Base-by-base conservation (phyloP, 2,113 vertebrate genomes). In the Oncorhynchus kisutch region DNA sequence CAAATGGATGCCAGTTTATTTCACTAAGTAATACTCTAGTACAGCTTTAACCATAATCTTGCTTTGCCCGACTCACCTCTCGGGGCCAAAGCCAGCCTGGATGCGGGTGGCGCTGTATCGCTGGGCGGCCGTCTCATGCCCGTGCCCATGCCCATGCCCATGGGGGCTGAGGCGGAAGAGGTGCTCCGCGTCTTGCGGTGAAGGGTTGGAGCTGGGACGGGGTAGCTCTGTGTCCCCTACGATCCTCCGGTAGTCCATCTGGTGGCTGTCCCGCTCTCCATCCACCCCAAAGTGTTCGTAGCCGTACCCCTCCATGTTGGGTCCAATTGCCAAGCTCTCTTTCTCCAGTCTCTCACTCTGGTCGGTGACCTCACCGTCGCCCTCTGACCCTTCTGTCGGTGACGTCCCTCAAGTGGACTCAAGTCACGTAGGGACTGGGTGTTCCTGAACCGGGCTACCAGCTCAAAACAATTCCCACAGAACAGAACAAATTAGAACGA, bases 121-220 rank as follows among this genome's bases (percentile, higher is more conserved):
- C 90, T 96, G 96, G n/a, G 95, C 95, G 16, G 93, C 95, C 25
- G 94, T 96, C 90, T 95, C 92, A 69, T 94, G 92, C 29, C 81
- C 78, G 12, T 75, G 59, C 13, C 81, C 78, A 9, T 75, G 59
- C 8, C 81, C 78, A 14, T 75, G 51, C 51, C 85, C 69, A 3
- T 91, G 92, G 25, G 89, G 67, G 79, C 81, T 83, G 81, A 88
- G 86, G 51, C 88, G 86, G 66, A 83, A 5, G 7, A 67, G 84
- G 62, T 67, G 66, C 20, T 85, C 83, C 7, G 71, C 71, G 12
- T 87, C 81, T 18, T n/a, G 2, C 14, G 71, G 5, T 48, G 76
- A 68, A 18, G 29, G 22, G 24, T 0, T 67, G n/a, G 29, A 25
- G n/a, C 0, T 67, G 20, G 29, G 27, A 2, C n/a, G n/a, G 1